Base-by-base conservation (phyloP, 2,797 vertebrate species). In the Scleropages formosus region DNA sequence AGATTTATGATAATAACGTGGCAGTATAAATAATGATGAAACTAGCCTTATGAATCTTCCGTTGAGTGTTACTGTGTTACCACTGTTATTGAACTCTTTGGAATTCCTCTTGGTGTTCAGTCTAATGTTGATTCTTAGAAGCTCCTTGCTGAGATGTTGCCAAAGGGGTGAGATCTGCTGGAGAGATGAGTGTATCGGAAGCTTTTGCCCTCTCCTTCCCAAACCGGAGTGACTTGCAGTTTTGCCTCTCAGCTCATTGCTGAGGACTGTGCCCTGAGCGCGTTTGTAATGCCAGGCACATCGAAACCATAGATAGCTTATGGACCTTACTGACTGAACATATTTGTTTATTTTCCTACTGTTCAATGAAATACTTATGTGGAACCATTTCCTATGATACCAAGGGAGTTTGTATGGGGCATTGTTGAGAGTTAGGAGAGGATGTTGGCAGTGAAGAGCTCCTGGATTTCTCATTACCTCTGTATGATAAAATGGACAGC, bases 281-380 rank as follows among this genome's bases (percentile, higher is more conserved):
- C 18, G 15, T 27, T 70, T 27, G 31, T 31, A 8, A 72, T 59
- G 63, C 63, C 22, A 4, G 56, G 66, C 75, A 70, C 74, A 68
- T 73, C 51, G 46, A 47, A 24, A 8, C 4, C 20, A 49, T 68
- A 65, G 60, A 73, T 76, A 49, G 67, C 63, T 63, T 74, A 58
- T 39, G 22, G 39, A 60, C 71, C 47, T n/a, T n/a, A n/a, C n/a
- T n/a, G 8, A 65, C 49, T 16, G 66, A 74, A 15, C 1, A 49
- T 66, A 64, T 76, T 73, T 75, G 64, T 75, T 77, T 73, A 73
- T 73, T 79, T 77, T n/a, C 61, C 46, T 20, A 39, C 49, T 8
- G 68, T 72, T 68, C 73, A 75, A 60, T 47, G 65, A 56, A 66
- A 80, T 82, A 80, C 78, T 79, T 78, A 79, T 75, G 73, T 70